Evolutionary conservation across 2,888 invertebrate species (phyloP).

Genomic region (Calliphora vomitoria): DNA sequence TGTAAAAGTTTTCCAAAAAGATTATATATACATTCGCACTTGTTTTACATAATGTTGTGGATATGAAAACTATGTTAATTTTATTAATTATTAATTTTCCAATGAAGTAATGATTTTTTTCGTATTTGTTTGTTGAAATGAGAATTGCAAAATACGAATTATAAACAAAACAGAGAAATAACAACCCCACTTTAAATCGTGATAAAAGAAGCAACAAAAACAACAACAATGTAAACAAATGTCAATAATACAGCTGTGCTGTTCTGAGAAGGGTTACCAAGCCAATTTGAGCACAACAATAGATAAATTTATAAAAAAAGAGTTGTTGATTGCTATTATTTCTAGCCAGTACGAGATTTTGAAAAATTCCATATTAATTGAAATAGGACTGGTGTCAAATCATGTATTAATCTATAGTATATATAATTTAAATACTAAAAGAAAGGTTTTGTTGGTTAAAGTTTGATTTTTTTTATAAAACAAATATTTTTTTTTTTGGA

Average conservation of each 20-base stretch:
- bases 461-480: too few species aligned
- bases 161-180: conserved; percentile 27
- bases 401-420: too few species aligned
- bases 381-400: too few species aligned
- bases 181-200: neutral
- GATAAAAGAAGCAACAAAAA: conserved; percentile 11
- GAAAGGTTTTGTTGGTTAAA: too few species aligned
- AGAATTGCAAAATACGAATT: conserved; percentile 46
- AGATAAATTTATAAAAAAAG: too few species aligned
- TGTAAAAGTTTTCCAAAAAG: neutral
- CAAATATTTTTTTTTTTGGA: too few species aligned
- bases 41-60: conserved; percentile 42
- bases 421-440: too few species aligned
- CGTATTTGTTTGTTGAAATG: conserved; percentile 16
- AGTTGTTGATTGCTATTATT: too few species aligned
- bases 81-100: conserved; percentile 11
- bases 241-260: conserved; percentile 30
- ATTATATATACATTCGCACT: neutral
- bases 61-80: neutral
- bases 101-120: conserved; percentile 24
- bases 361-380: too few species aligned
- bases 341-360: too few species aligned
- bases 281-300: neutral
- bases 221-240: conserved; percentile 37
- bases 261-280: neutral